phyloP scores from a whole-genome alignment of 2,888 invertebrate genomes.

The Xestia xanthographa region DNA sequence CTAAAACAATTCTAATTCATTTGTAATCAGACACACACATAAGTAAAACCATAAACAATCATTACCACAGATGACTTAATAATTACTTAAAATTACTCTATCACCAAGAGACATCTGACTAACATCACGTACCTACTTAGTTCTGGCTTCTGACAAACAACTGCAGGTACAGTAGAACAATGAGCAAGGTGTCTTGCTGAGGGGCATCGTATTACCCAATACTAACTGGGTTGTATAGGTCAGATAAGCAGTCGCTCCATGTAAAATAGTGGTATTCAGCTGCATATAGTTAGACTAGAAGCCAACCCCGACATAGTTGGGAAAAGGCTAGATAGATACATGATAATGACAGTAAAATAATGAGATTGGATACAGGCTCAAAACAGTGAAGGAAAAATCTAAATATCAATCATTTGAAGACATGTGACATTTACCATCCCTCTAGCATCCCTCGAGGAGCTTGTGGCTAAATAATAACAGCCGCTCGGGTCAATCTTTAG shows the following conservation, averaged over 20 bases:
- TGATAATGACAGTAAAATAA: neutral
- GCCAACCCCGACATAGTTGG: neutral
- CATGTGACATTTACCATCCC: neutral
- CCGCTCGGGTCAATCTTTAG: too few relatives aligned
- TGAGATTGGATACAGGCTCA: neutral
- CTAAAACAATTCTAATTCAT: neutral
- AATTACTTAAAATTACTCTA: constrained; percentile 27
- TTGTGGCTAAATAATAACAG: too few relatives aligned
- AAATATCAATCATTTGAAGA: neutral
- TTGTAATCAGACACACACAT: neutral
- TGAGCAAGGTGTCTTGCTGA: neutral
- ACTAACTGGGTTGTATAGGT: too few relatives aligned
- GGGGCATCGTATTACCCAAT: neutral
- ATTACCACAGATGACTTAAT: constrained; percentile 23
- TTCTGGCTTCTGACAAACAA: constrained; percentile 20
- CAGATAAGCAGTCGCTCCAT: too few relatives aligned
- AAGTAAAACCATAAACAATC: constrained; percentile 4
- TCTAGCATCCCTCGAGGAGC: too few relatives aligned
- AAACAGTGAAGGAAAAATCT: neutral
- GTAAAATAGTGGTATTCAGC: neutral
- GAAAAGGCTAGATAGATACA: neutral
- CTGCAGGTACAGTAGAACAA: neutral
- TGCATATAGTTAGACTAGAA: neutral
- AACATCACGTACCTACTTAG: neutral
- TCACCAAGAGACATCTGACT: constrained; percentile 13